Base-by-base conservation (phyloP, 2,113 vertebrate species). In the Chitala chitala region DNA sequence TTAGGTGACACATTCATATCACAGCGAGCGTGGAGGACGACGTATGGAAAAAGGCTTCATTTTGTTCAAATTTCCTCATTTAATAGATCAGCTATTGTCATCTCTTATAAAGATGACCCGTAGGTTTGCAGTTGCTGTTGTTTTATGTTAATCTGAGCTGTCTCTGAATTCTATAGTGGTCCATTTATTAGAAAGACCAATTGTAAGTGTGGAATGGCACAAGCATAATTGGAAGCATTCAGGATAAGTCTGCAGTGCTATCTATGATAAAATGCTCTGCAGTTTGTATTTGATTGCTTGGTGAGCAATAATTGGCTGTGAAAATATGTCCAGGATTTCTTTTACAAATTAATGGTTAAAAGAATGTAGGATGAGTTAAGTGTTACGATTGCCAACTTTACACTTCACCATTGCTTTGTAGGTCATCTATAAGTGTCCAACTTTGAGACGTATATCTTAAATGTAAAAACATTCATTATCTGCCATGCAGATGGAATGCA, bases 381-480 rank as follows among this genome's bases (percentile, higher is more conserved):
- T 2, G 29, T 17, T 38, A 20, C 15, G 56, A 33, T 31, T 59
- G 56, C 5, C 24, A n/a, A 42, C 15, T 66, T 22, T 42, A 22
- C 24, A 38, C 33, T 68, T 24, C 42, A n/a, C 4, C 42, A 29
- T 46, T 20, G 64, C 22, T 68, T 68, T 68, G 13, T 15, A 63
- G 13, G 8, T 73, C 15, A 58, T 71, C 51, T 73, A 12, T 58
- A 73, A 31, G 46, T 73, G 58, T 40, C 58, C 58, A 73, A 63
- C 42, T 40, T 63, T 26, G 29, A 64, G 44, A 73, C 48, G 51
- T 59, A 63, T 73, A 63, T 12, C 20, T 48, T 73, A 20, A 72
- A 59, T 73, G 72, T 33, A 63, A 46, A 73, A 64, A 48, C 42
- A 31, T 48, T 44, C 71, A 72, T 72, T 72, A 72, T 59, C 44